Base-by-base conservation (phyloP, 1,140 invertebrate species). In the Babylonia areolata region DNA sequence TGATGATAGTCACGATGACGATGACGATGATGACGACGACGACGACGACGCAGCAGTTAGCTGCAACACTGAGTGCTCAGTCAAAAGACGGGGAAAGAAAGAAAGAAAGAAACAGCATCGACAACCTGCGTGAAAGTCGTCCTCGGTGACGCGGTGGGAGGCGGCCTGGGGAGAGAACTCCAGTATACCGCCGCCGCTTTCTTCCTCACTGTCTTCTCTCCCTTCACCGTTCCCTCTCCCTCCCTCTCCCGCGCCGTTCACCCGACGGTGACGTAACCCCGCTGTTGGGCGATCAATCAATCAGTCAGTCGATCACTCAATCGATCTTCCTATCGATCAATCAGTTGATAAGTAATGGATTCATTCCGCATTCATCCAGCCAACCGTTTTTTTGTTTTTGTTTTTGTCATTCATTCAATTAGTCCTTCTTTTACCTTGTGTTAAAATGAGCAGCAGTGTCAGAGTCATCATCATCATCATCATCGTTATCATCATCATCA, bases 161-260 rank as follows among this genome's bases (percentile, higher is more conserved):
- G 92, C 90, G 35, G 85, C 87, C 37, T 92, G 90, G 17, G 92
- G 87, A 28, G 91, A 91, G 23, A 93, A 89, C 77, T 93, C 92
- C 1, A 93, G 82, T 58, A 92, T 93, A 0, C 91, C 91, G 0
- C 87, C 86, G 28, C 89, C 78, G 17, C 86, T 84, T 58, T 93
- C 91, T 20, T 92, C 92, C 9, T 92, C 91, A 54, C 89, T 91
- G 69, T 85, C 88, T 35, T 86, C 84, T 46, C 83, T 46, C 20
- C 85, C 86, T 15, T 80, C 79, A 23, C 86, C 85, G 39, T 54
- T 81, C 35, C 81, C 73, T 20, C 84, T 51, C 2, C 82, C 58
- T 39, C 83, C 86, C 5, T 46, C 39, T 33, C 0, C 69, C 71
- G 54, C 80, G 64, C 33, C 85, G 58, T 64, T 64, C 40, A 81